Conservation (phyloP, 1,140 invertebrate genomes). For the Odontomachus brunneus region DNA sequence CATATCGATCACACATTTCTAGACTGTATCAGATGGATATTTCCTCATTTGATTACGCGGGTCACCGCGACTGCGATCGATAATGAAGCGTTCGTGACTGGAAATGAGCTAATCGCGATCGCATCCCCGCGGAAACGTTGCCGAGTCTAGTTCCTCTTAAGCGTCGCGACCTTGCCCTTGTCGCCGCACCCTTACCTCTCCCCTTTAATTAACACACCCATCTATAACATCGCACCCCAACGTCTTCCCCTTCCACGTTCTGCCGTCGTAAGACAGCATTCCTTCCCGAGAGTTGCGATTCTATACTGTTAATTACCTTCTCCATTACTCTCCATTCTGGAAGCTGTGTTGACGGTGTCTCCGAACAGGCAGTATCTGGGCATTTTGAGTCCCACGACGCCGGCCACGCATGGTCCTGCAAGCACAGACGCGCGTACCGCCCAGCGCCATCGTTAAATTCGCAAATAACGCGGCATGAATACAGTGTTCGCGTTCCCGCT, state of each 20-base stretch:
- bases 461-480: background rate
- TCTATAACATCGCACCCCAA: constrained; percentile 30
- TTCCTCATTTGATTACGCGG: too few relatives aligned
- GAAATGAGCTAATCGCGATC: constrained; percentile 21
- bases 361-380: constrained; percentile 96
- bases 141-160: constrained; percentile 46
- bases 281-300: constrained; percentile 11
- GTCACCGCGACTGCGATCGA: background rate
- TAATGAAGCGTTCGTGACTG: background rate
- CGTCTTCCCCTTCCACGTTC: constrained; percentile 3
- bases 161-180: constrained; percentile 30
- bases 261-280: background rate
- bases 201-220: constrained; percentile 34
- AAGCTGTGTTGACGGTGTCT: constrained; percentile 97
- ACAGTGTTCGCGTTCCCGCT: too few relatives aligned
- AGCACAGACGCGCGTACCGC: constrained; percentile 53
- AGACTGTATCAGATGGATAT: too few relatives aligned
- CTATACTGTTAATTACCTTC: constrained; percentile 85
- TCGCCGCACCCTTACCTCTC: constrained; percentile 11
- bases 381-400: constrained; percentile 97
- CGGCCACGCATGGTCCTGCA: constrained; percentile 95
- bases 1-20: too few relatives aligned
- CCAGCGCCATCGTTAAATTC: background rate
- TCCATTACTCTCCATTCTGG: constrained; percentile 97
- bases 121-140: constrained; percentile 27